Base-by-base conservation (phyloP, 2,797 vertebrate species). In the Cyclopterus lumpus region DNA sequence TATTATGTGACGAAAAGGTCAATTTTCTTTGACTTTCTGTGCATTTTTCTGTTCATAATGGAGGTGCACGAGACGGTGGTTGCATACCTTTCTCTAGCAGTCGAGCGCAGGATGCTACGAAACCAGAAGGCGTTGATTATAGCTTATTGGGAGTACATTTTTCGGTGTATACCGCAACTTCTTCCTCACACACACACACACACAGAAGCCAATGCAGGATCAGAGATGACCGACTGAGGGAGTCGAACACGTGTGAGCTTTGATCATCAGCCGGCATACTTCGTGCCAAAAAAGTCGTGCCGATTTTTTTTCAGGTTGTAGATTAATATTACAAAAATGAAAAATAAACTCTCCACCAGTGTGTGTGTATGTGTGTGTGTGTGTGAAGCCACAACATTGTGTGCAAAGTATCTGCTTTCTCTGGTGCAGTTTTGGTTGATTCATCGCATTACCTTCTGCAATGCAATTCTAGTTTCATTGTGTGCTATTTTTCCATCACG, bases 171-270 rank as follows among this genome's bases (percentile, higher is more conserved):
- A 28, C 24, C 83, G 75, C 72, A 86, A 86, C 77, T 87, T 89
- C 72, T 84, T 88, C 85, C 75, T 67, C 57, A 42, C 73, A 71
- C 61, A 73, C 42, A 24, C 63, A 34, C 14, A 53, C 1, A 74
- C 48, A 49, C 46, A 26, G 75, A 64, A 69, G 77, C 62, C 53
- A n/a, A 14, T 67, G 79, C 67, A 73, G 59, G 61, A 67, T 81
- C 68, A 66, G 64, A 79, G 68, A 73, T 80, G 77, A 75, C 40
- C 54, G 63, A 71, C 78, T 67, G 70, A 55, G 67, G 49, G 80
- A 67, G 57, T 8, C 18, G 49, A 87, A 86, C 85, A 87, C 84
- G 80, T 89, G 87, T 75, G 80, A 80, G 58, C 77, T 86, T 83
- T 88, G 76, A 86, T 87, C 65, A 18, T 64, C 3, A 46, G 77